A percentile compares a stretch with the other conserved stretches of the same genome.
These are phyloP conservation scores for Drosophila villosipedis DNA, from an alignment of 2,888 invertebrate genomes.

Conservation along the genomic window DNA sequence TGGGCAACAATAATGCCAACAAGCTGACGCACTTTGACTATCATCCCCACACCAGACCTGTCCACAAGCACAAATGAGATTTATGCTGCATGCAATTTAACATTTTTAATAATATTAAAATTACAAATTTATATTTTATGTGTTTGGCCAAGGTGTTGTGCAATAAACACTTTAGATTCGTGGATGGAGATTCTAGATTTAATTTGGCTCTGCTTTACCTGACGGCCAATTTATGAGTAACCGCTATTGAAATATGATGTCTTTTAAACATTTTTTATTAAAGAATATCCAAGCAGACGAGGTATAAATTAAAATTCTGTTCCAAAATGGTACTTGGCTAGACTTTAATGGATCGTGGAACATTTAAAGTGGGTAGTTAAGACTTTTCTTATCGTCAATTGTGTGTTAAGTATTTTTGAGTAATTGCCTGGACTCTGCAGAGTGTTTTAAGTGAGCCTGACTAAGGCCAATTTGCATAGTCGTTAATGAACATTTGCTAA, in stretches of 20 bases:
- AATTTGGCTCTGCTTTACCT: constrained; percentile 44
- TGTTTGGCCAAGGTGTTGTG: constrained; percentile 63
- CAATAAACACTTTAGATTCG: constrained; percentile 63
- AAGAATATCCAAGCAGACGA: background rate
- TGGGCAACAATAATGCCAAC: constrained; percentile 50
- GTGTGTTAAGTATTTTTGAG: constrained; percentile 75
- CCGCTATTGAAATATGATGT: background rate
- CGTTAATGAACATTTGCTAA: constrained; percentile 81
- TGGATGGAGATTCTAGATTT: constrained; percentile 27
- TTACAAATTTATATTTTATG: constrained; percentile 72
- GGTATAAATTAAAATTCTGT: background rate
- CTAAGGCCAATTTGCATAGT: constrained; percentile 73
- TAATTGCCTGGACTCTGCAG: constrained; percentile 50
- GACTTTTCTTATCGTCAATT: constrained; percentile 45
- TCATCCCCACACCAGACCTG: constrained; percentile 16
- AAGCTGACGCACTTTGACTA: constrained; percentile 57
- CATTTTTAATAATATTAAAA: constrained; percentile 80
- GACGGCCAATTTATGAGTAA: background rate
- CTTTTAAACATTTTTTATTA: background rate
- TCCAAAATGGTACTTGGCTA: background rate
- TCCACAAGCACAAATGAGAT: constrained; percentile 62
- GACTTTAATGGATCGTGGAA: constrained; percentile 4
- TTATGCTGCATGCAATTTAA: constrained; percentile 73
- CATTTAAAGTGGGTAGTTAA: constrained; percentile 6
- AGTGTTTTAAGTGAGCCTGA: constrained; percentile 52